These are phyloP conservation scores for Seira ritae DNA, from an alignment of 2,888 invertebrate species.

Conservation along the genomic window DNA sequence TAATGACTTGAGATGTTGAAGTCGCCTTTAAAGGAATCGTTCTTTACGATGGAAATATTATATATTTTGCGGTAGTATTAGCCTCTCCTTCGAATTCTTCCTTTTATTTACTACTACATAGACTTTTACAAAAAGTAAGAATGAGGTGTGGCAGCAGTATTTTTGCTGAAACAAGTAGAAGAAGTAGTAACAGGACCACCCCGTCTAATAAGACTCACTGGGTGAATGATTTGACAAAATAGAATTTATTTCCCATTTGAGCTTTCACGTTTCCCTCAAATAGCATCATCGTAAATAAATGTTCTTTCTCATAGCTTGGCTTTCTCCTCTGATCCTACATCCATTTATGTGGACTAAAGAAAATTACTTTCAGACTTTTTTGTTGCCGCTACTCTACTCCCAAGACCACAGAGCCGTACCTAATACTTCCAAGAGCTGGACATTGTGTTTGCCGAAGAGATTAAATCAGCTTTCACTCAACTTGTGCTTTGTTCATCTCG, in stretches of 20 bases:
- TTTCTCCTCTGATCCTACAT: background rate
- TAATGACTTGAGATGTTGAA: background rate
- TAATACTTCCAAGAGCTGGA: too few relatives aligned
- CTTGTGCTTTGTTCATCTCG: conserved; percentile 30
- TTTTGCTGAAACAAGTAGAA: too few relatives aligned
- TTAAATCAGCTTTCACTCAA: conserved; percentile 42
- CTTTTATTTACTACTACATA: background rate
- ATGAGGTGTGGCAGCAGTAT: background rate
- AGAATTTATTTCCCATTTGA: conserved; percentile 61
- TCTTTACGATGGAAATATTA: background rate
- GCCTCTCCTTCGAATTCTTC: background rate
- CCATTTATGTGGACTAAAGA: background rate
- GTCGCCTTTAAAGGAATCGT: too few relatives aligned
- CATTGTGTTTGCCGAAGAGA: conserved; percentile 38
- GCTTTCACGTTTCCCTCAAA: conserved; percentile 38
- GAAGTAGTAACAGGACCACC: too few relatives aligned
- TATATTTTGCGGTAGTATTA: background rate
- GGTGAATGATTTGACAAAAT: conserved; percentile 62
- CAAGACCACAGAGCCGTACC: too few relatives aligned
- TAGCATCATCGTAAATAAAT: conserved; percentile 1
- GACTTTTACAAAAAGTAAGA: too few relatives aligned
- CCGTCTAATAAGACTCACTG: conserved; percentile 2
- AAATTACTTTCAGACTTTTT: background rate
- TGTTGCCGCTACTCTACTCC: background rate
- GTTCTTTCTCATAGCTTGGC: background rate